Percentiles rank a stretch among this genome's conserved stretches.
Evolutionary conservation across 64 coral and sea anemone species (phyloP).

Genomic region (Platygyra sinensis): DNA sequence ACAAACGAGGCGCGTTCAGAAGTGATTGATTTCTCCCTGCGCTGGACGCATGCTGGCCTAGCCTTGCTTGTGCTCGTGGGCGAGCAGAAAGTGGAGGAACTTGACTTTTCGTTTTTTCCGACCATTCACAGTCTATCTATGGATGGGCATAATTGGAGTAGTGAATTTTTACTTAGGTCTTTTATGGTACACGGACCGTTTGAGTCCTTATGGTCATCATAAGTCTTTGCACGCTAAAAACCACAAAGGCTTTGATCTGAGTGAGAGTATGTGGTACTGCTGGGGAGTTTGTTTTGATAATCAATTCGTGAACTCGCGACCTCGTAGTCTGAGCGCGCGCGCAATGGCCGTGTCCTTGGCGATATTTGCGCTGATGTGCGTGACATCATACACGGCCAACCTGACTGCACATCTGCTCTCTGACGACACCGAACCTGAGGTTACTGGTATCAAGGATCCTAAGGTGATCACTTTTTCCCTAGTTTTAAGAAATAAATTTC

Average conservation of each 20-base stretch:
- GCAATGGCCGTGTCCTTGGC: constrained; percentile 84
- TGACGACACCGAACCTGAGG: constrained; percentile 79
- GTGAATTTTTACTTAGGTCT: constrained; percentile 75
- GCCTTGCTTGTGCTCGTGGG: constrained; percentile 88
- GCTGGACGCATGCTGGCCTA: constrained; percentile 81
- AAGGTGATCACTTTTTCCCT: constrained; percentile 42
- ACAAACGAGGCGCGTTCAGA: constrained; percentile 87
- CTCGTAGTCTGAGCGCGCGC: constrained; percentile 69
- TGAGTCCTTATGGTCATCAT: constrained; percentile 78
- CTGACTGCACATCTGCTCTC: constrained; percentile 86
- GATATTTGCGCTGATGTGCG: constrained; percentile 80
- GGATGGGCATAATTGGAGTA: constrained; percentile 76
- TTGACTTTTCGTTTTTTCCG: constrained; percentile 85
- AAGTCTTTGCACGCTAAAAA: not conserved
- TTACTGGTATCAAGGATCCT: constrained; percentile 81
- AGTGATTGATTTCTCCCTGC: constrained; percentile 79
- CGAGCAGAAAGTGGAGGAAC: constrained; percentile 66
- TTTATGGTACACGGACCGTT: constrained; percentile 66
- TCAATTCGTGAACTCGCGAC: constrained; percentile 81
- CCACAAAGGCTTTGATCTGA: constrained; percentile 53
- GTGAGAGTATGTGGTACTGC: constrained; percentile 90
- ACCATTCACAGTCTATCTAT: constrained; percentile 77
- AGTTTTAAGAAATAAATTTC: not conserved
- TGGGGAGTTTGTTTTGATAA: constrained; percentile 98
- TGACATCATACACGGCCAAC: constrained; percentile 92